A percentile compares a stretch with the other conserved stretches of the same genome.
Conservation (phyloP, 2,888 invertebrate species). For the Eupeodes luniger region DNA sequence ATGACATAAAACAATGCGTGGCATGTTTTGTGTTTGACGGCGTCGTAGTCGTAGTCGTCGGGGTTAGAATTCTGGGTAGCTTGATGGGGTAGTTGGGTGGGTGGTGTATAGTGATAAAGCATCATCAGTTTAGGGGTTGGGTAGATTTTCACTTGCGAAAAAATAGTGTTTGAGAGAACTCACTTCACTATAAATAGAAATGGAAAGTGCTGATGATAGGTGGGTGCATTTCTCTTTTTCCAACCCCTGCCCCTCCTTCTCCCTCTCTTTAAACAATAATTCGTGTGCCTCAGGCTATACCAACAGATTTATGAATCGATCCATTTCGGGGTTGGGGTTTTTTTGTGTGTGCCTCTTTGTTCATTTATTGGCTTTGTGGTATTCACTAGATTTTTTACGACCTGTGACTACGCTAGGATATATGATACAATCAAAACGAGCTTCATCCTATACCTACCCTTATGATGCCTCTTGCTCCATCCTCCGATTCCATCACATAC, state of each 20-base stretch:
- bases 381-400: slow-evolving; percentile 67
- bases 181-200: background rate
- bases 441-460: background rate
- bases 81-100: background rate
- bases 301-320: slow-evolving; percentile 68
- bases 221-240: background rate
- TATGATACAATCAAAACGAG: slow-evolving; percentile 36
- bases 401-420: slow-evolving; percentile 59
- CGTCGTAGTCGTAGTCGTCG: no score
- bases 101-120: background rate
- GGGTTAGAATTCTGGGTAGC: background rate
- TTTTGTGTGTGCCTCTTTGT: slow-evolving; percentile 42
- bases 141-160: slow-evolving; percentile 33
- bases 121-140: background rate
- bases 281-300: slow-evolving; percentile 37
- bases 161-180: slow-evolving; percentile 33
- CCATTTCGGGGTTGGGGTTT: slow-evolving; percentile 37
- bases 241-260: background rate
- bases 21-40: slow-evolving; percentile 22
- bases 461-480: background rate
- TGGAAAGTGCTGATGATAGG: background rate
- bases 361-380: slow-evolving; percentile 66
- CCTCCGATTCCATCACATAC: background rate
- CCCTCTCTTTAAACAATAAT: background rate
- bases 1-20: slow-evolving; percentile 36